Evolutionary conservation across 1,140 invertebrate genomes (phyloP), one percentile per base, ranked within the genome.

Genomic region (Drosophila parabipectinata): DNA sequence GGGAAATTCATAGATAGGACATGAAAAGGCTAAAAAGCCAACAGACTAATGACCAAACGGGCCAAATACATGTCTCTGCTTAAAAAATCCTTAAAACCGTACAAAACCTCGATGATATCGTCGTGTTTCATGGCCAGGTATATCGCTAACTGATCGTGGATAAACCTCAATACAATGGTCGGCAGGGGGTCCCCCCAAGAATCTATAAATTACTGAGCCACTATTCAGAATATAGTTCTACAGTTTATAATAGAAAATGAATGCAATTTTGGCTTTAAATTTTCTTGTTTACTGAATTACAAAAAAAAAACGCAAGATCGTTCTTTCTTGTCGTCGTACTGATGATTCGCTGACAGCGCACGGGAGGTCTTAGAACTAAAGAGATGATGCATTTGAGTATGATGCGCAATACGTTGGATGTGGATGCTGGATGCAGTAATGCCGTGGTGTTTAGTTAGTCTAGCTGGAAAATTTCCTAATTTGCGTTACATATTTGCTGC

Each of bases 401-500:
- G 47, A 30, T 59, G 32, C 24, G 39, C 5, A 32, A 18, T 9
- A 32, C 8, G 3, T 32, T 8, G 14, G 41, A 44, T 44, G 41
- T 15, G n/a, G 12, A n/a, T 41, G 12, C n/a, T 14, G 39, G 12
- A 14, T 41, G 12, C n/a, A 9, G 9, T 8, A 45, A 58, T 34
- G 32, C 32, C 32, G 34, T 12, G 9, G 39, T n/a, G 12, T 9
- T 3, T 44, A 32, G 26, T 39, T 41, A 48, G 18, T 30, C 6
- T 26, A 26, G 34, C 58, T 51, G 34, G 28, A 45, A 55, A 61
- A 72, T 72, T 54, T 34, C 21, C 71, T 73, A 72, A 8, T 59
- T 51, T 14, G 14, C 48, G 18, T 34, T 21, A 18, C 12, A 18
- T 4, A 9, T 9, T 21, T 21, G 15, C 26, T 12, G 30, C 0